Base-by-base conservation (phyloP, 2,888 invertebrate species). In the Vandiemenella viatica region DNA sequence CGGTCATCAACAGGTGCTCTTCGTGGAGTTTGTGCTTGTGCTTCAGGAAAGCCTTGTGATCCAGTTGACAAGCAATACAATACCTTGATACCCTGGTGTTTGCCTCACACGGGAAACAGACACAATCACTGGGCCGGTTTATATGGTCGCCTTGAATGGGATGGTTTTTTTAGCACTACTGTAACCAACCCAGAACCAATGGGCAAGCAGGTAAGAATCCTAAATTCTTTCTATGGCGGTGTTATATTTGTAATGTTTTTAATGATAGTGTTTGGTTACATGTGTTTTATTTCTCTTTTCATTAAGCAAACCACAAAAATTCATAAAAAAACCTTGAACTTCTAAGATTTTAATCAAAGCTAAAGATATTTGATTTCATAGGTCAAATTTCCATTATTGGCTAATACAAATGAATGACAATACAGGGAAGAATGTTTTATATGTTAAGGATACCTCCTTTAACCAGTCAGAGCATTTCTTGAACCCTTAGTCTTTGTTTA, bases 101-200 rank as follows among this genome's bases (percentile, higher is more conserved):
- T 89, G 56, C 87, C 88, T 8, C 89, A 89, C 64, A 89, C 89
- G 1, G 86, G 78, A 44, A 86, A 87, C 67, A 65, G 87, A 16
- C 86, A 89, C 65, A 85, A 86, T 66, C 73, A 89, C 67, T 89
- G 89, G 89, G 78, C 85, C 0, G 90, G 88, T 1, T 73, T 89
- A 26, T 90, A 88, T 60, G 89, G 73, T 1, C 75, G 89, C 23
- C 65, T 89, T 10, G 79, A 81, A 54, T 87, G 86, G 86, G 79
- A 83, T 58, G 87, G 87, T 4, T 86, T 81, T 70, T 89, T 88
- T 66, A 79, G 81, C 57, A 89, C 89, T 1, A 88, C 87, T 1
- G 78, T 83, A 51, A 83, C 83, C 20, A 88, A 88, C 68, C 88
- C 89, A 17, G 88, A 89, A 64, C 89, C 89, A 1, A 88, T 89